Conservation (phyloP, 1,140 invertebrate genomes). For the Nasonia vitripennis region DNA sequence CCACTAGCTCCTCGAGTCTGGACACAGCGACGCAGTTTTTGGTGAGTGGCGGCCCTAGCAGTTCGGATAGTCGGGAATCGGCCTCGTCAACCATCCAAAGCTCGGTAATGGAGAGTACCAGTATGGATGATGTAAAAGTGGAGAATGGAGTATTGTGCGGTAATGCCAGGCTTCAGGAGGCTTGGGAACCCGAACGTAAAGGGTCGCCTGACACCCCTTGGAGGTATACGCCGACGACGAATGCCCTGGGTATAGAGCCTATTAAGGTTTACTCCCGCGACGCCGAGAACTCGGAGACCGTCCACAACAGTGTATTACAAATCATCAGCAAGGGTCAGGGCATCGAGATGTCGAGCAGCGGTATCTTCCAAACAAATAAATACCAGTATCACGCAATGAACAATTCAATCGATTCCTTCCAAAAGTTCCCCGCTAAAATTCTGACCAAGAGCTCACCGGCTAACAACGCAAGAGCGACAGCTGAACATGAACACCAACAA, state of each 20-base stretch:
- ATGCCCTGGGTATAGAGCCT: slow-evolving; percentile 64
- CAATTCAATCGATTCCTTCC: slow-evolving; percentile 67
- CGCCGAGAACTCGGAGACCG: slow-evolving; percentile 62
- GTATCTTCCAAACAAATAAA: slow-evolving; percentile 70
- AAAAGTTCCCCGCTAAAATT: slow-evolving; percentile 69
- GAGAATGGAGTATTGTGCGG: slow-evolving; percentile 71
- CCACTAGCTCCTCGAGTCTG: slow-evolving; percentile 48
- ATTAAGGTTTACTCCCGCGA: slow-evolving; percentile 64
- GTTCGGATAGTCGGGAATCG: slow-evolving; percentile 57
- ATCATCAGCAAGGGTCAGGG: slow-evolving; percentile 72
- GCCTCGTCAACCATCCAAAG: slow-evolving; percentile 26
- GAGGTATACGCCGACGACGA: slow-evolving; percentile 69
- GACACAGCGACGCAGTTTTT: slow-evolving; percentile 64
- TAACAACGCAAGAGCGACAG: slow-evolving; percentile 57
- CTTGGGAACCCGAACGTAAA: slow-evolving; percentile 71
- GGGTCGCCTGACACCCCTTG: slow-evolving; percentile 72
- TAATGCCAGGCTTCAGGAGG: slow-evolving; percentile 72
- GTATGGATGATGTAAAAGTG: slow-evolving; percentile 61
- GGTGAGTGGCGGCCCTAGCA: slow-evolving; percentile 57
- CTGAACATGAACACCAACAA: slow-evolving; percentile 38
- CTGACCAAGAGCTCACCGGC: slow-evolving; percentile 55
- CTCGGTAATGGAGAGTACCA: slow-evolving; percentile 24
- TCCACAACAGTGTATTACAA: slow-evolving; percentile 67
- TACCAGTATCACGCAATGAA: slow-evolving; percentile 67
- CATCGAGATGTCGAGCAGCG: slow-evolving; percentile 68